Evolutionary conservation across 2,888 invertebrate species (phyloP).

Genomic region (Netelia melanura): DNA sequence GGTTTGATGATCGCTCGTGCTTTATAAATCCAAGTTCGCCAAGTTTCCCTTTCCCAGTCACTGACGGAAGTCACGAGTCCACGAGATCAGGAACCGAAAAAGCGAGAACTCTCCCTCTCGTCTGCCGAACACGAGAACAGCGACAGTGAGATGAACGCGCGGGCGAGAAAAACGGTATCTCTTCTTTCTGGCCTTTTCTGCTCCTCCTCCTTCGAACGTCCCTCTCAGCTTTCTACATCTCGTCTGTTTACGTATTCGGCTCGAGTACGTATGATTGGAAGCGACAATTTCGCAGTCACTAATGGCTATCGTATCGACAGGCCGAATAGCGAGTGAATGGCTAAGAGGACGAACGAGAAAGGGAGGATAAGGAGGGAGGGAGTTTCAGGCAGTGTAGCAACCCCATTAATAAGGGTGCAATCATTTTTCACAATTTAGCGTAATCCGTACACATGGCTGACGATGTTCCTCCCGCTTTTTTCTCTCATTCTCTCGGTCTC

Average conservation of each 20-base stretch:
- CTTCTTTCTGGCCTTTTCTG: slow-evolving; percentile 27
- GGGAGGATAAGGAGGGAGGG: neutral
- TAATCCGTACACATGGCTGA: slow-evolving; percentile 69
- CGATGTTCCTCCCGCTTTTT: slow-evolving; percentile 4
- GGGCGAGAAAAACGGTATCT: slow-evolving; percentile 55
- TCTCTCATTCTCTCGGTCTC: slow-evolving; percentile 6
- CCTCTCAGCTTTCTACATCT: neutral
- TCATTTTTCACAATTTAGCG: slow-evolving; percentile 81
- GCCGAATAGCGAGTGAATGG: slow-evolving; percentile 36
- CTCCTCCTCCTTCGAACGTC: neutral
- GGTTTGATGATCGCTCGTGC: slow-evolving; percentile 27
- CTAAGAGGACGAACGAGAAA: neutral
- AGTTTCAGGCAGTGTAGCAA: neutral
- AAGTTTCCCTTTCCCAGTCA: slow-evolving; percentile 15
- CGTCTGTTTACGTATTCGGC: slow-evolving; percentile 75
- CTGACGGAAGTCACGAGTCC: slow-evolving; percentile 31
- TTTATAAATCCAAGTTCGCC: slow-evolving; percentile 46
- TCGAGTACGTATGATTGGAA: slow-evolving; percentile 79
- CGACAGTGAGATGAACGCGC: slow-evolving; percentile 60
- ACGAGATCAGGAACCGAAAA: slow-evolving; percentile 32
- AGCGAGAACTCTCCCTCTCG: slow-evolving; percentile 14
- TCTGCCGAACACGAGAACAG: slow-evolving; percentile 25
- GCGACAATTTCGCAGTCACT: slow-evolving; percentile 78
- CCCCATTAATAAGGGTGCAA: slow-evolving; percentile 75
- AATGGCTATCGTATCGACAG: slow-evolving; percentile 73